Evolutionary conservation across 2,888 invertebrate genomes (phyloP).

Genomic region (Drosophila kambysellisi): DNA sequence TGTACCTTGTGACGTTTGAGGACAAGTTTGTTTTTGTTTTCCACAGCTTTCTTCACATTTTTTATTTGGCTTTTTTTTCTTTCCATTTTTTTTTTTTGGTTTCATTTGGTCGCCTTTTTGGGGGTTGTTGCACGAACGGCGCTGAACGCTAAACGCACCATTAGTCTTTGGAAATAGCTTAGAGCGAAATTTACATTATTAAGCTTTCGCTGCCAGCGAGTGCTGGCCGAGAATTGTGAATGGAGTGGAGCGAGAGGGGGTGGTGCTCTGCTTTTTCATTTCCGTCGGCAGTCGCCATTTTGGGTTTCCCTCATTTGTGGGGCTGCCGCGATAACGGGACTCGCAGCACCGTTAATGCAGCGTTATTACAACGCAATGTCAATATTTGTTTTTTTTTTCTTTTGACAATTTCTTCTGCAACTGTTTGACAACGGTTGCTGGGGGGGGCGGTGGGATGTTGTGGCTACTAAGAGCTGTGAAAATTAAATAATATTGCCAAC

Average conservation of each 20-base stretch:
- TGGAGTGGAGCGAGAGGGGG: background rate
- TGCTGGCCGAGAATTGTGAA: conserved; percentile 26
- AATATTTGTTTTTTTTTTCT: conserved; percentile 63
- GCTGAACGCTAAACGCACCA: conserved; percentile 72
- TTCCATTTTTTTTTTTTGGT: conserved; percentile 15
- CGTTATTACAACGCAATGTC: conserved; percentile 81
- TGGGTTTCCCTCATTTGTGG: conserved; percentile 53
- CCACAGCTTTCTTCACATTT: background rate
- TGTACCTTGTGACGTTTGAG: conserved; percentile 58
- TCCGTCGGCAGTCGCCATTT: conserved; percentile 59
- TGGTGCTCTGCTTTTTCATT: conserved; percentile 57
- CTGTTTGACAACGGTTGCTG: conserved; percentile 65
- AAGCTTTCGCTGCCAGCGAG: conserved; percentile 60
- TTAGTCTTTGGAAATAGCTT: conserved; percentile 82
- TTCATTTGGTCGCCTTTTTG: conserved; percentile 32
- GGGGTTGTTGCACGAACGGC: conserved; percentile 52
- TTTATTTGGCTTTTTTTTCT: conserved; percentile 10
- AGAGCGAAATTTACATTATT: conserved; percentile 82
- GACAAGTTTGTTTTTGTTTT: conserved; percentile 46
- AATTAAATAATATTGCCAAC: conserved; percentile 76
- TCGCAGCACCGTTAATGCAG: conserved; percentile 68
- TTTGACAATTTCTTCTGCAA: conserved; percentile 68
- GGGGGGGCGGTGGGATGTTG: background rate
- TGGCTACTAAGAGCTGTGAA: conserved; percentile 38
- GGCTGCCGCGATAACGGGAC: conserved; percentile 37